Conservation (phyloP, 1,140 invertebrate genomes). For the Magallana angulata region DNA sequence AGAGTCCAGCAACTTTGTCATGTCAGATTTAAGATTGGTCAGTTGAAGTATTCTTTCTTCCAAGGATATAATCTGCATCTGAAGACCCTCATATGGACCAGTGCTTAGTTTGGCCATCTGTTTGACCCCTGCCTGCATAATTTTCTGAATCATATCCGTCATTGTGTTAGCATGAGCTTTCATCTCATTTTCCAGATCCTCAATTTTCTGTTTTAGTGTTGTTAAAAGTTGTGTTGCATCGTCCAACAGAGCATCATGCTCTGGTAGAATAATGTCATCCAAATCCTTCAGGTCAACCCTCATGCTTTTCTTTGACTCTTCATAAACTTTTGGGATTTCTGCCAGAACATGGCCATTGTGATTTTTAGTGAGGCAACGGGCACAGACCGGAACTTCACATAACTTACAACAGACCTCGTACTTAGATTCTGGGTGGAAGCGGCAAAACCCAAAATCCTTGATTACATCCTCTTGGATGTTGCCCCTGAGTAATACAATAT, state of each 20-base stretch:
- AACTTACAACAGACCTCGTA: neutral
- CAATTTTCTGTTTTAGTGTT: neutral
- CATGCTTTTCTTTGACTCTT: neutral
- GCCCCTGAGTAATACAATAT: neutral
- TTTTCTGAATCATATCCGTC: neutral
- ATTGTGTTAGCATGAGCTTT: neutral
- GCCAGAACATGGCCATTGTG: neutral
- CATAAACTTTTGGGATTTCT: slow-evolving; percentile 8
- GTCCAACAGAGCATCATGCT: neutral
- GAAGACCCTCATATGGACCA: neutral
- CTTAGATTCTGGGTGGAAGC: neutral
- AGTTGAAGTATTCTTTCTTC: neutral
- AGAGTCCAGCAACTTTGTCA: neutral
- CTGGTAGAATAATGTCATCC: neutral
- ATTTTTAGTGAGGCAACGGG: neutral
- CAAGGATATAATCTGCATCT: neutral
- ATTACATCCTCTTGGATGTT: neutral
- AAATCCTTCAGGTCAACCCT: neutral
- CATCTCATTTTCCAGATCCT: slow-evolving; percentile 3
- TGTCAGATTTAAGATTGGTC: neutral
- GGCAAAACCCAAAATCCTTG: neutral
- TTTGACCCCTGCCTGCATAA: neutral
- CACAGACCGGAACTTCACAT: neutral
- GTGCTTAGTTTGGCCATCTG: neutral
- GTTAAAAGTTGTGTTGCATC: neutral